A percentile compares a stretch with the other conserved stretches of the same genome.
phyloP scores from a whole-genome alignment of 1,140 invertebrate genomes.

The Pogonomyrmex barbatus region DNA sequence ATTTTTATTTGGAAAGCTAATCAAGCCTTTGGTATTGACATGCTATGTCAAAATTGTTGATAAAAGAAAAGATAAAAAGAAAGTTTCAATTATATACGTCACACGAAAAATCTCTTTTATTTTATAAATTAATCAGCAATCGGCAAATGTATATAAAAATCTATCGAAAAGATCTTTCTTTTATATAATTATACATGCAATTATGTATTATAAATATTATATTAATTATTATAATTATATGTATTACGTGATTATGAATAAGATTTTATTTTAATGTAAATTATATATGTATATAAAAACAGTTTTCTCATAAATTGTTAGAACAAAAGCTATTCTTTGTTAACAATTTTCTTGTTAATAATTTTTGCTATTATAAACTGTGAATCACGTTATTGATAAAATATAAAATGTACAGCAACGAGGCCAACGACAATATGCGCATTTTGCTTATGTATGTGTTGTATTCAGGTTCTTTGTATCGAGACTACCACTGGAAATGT shows the following conservation, averaged over 20 bases:
- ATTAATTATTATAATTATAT: not conserved
- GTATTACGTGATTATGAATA: not conserved
- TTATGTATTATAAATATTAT: not conserved
- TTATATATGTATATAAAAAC: not conserved
- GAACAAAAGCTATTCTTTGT: not conserved
- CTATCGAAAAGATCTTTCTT: not conserved
- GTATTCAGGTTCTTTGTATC: conserved; percentile 80
- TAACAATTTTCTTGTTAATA: conserved; percentile 8
- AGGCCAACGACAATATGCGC: conserved; percentile 78
- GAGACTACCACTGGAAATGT: conserved; percentile 74
- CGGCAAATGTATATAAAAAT: not conserved
- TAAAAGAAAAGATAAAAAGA: not conserved
- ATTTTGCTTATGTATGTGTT: conserved; percentile 74
- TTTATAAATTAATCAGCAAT: not conserved
- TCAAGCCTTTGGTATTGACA: conserved; percentile 41
- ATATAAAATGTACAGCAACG: conserved; percentile 64
- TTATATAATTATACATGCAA: too few relatives aligned
- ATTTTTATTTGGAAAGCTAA: conserved; percentile 63
- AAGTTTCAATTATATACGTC: not conserved
- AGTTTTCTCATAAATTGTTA: not conserved
- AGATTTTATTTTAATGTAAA: not conserved
- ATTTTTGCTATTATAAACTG: conserved; percentile 78
- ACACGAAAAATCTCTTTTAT: not conserved
- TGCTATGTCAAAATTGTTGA: not conserved
- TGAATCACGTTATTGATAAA: conserved; percentile 67